Evolutionary conservation across 2,113 vertebrate species (phyloP), one percentile per base, ranked within the genome.

Genomic region (Bubo blakistoni): DNA sequence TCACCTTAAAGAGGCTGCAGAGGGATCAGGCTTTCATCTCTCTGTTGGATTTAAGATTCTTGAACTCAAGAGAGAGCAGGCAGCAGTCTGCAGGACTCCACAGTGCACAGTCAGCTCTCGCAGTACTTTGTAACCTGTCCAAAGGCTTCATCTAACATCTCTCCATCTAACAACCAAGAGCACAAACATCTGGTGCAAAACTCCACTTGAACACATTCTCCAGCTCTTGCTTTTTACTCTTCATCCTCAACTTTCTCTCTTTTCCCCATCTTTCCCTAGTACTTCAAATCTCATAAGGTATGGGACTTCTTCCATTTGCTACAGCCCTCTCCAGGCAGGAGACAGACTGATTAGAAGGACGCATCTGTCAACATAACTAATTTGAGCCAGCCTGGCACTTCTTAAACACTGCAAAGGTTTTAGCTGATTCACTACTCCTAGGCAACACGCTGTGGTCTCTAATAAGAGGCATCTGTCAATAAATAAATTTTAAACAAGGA

Each of bases 111-210:
- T 24, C 36, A 52, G 76, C 66, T 61, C 86, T 65, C 34, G 32
- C 0, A 30, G 57, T 6, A 19, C 66, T 81, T 9, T 20, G 25
- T 54, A 34, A 61, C 13, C 38, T 51, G 47, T 19, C 40, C 61
- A 67, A 76, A 87, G 40, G 38, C 24, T 67, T 91, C 18, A 30
- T n/a, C 27, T 47, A 21, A 47, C 46, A 32, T 25, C 51, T 44
- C 52, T 57, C 49, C 47, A 30, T 18, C 46, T 74, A 63, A 36
- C 32, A 49, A 36, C 6, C 10, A 3, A 81, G 57, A 61, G 27
- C 11, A 15, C 0, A 0, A 59, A 36, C 67, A 73, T 2, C 44
- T 26, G 13, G 10, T 15, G 13, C 40, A 77, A 66, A 86, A 57
- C 36, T 61, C 27, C 25, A 13, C 77, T 24, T 17, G 4, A 89